Conservation (phyloP, 2,797 vertebrate genomes). For the Valencia hispanica region DNA sequence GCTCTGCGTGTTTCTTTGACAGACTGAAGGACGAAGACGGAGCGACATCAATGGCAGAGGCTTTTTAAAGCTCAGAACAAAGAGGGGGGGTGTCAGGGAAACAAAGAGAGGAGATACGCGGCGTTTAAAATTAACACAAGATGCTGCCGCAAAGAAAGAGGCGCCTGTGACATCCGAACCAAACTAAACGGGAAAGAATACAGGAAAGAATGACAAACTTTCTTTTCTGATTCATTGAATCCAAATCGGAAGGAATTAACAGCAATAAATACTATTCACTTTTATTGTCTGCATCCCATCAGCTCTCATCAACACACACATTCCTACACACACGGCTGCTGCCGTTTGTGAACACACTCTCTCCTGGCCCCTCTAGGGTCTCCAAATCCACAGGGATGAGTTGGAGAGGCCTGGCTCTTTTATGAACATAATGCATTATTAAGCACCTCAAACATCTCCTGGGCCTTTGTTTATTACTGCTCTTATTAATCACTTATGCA, state of each 20-base stretch:
- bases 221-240: slow-evolving; percentile 18
- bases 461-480: slow-evolving; percentile 89
- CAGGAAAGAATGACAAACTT: slow-evolving; percentile 10
- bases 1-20: slow-evolving; percentile 56
- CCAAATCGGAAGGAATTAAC: slow-evolving; percentile 44
- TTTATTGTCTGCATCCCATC: slow-evolving; percentile 15
- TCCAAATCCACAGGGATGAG: slow-evolving; percentile 80
- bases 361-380: slow-evolving; percentile 76
- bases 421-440: slow-evolving; percentile 90
- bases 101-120: slow-evolving; percentile 60
- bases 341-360: slow-evolving; percentile 67
- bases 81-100: slow-evolving; percentile 47
- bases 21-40: slow-evolving; percentile 75
- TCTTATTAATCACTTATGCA: slow-evolving; percentile 88
- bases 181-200: slow-evolving; percentile 43
- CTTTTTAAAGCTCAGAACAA: slow-evolving; percentile 79
- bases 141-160: slow-evolving; percentile 30
- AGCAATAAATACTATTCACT: slow-evolving; percentile 33
- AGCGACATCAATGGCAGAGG: slow-evolving; percentile 78
- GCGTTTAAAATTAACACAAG: slow-evolving; percentile 63
- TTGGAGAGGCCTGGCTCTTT: slow-evolving; percentile 81
- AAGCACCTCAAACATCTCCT: slow-evolving; percentile 89
- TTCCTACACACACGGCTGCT: slow-evolving; percentile 33
- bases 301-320: slow-evolving; percentile 31
- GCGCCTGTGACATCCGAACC: slow-evolving; percentile 32